Conservation (phyloP, 1,140 invertebrate genomes). For the Argopecten irradians region DNA sequence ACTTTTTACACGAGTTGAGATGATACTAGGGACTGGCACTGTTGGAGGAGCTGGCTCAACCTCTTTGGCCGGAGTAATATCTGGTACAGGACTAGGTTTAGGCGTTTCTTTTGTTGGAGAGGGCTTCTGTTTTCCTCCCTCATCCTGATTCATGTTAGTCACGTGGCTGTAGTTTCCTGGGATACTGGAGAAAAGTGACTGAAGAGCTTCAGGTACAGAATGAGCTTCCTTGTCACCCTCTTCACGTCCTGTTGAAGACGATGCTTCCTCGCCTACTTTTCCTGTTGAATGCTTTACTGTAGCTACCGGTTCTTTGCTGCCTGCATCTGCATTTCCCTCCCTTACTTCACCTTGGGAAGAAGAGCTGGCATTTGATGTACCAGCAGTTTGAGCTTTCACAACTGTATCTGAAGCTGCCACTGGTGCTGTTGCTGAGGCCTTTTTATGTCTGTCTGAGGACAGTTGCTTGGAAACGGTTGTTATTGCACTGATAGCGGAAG, state of each 20-base stretch:
- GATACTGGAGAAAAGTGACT: slow-evolving; percentile 58
- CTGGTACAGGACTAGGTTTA: background rate
- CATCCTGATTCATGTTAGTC: slow-evolving; percentile 30
- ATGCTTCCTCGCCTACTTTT: background rate
- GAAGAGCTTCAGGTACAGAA: slow-evolving; percentile 53
- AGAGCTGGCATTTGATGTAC: background rate
- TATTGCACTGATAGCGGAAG: slow-evolving; percentile 44
- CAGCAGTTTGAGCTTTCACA: background rate
- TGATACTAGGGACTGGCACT: background rate
- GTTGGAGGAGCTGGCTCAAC: background rate
- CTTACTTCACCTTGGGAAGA: background rate
- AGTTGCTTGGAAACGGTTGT: slow-evolving; percentile 38
- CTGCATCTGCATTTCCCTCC: too few relatives aligned
- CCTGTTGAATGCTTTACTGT: background rate
- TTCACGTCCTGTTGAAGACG: background rate
- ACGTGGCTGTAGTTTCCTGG: slow-evolving; percentile 45
- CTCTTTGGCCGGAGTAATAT: background rate
- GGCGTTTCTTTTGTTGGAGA: background rate
- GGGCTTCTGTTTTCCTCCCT: background rate
- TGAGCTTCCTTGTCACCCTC: background rate
- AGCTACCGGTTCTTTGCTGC: background rate
- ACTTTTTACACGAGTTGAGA: background rate
- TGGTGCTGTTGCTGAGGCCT: background rate
- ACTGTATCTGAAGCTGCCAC: slow-evolving; percentile 33
- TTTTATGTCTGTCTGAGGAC: slow-evolving; percentile 25